Evolutionary conservation across 2,888 invertebrate genomes (phyloP), one percentile per base, ranked within the genome.

Genomic region (Noctuana brunneofusca): DNA sequence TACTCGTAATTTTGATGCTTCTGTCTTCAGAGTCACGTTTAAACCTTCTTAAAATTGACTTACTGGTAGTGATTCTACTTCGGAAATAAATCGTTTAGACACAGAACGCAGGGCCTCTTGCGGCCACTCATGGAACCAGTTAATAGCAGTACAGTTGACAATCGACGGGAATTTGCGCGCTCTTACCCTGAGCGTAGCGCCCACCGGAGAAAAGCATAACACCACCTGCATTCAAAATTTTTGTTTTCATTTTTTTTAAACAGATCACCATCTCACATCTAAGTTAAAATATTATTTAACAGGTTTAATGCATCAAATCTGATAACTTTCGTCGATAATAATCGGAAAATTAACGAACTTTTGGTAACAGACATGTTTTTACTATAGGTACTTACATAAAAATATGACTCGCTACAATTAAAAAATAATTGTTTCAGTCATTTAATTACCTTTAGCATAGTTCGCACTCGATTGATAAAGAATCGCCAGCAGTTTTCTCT

Each of bases 71-170:
- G 95, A 92, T 65, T 95, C 94, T 14, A 97, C 94, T 80, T 96
- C 96, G 5, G 94, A 89, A 32, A 98, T 90, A 83, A 98, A 98
- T 65, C 96, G 92, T 69, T 92, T 93, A 11, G 98, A 97, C 1
- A 99, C 98, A 35, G 97, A 97, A 67, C 96, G 93, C 73, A 99
- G 88, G 30, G 98, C 98, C 78, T 97, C 96, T 76, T 94, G 93
- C 0, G 98, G 98, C 98, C 98, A 99, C 78, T 98, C 97, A 81
- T 98, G 98, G 87, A 98, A 98, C 98, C 98, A 98, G 84, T 98
- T 96, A 69, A 98, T 98, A 14, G 96, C 94, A 0, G 98, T 97
- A 79, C 97, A 97, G 88, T 97, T 98, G 14, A 97, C 96, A 32
- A 99, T 89, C 0, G 98, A 97, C 0, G 98, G 98, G 88, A 99